These are phyloP conservation scores for Ageneiosus marmoratus DNA, from an alignment of 2,113 vertebrate species.

Conservation along the genomic window DNA sequence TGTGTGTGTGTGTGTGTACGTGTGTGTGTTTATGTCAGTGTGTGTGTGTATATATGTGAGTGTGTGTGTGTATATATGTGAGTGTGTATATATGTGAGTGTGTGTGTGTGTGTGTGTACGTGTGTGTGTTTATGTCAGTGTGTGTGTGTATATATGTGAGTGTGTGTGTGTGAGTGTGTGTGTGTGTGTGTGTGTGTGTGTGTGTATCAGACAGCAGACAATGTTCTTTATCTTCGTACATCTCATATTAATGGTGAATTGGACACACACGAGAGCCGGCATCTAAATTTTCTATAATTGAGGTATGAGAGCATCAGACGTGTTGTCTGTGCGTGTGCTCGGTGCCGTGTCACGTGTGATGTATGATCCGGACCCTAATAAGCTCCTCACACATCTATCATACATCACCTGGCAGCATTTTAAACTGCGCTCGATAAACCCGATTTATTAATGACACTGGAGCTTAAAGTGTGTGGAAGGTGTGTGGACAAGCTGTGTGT, in stretches of 20 bases:
- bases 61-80: too few relatives aligned
- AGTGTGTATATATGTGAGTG: too few relatives aligned
- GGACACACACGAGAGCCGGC: constrained; percentile 11
- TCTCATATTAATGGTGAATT: not conserved
- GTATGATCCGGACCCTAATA: constrained; percentile 30
- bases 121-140: not conserved
- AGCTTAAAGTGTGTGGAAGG: constrained; percentile 1
- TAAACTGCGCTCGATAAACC: constrained; percentile 40
- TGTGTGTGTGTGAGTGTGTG: constrained; percentile 10
- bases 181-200: constrained; percentile 22
- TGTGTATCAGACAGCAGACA: not conserved
- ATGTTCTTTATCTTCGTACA: constrained; percentile 1
- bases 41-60: too few relatives aligned
- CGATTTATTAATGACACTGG: constrained; percentile 26
- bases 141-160: too few relatives aligned
- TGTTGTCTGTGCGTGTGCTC: not conserved
- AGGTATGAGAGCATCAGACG: constrained; percentile 17
- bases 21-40: too few relatives aligned
- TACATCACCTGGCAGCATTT: constrained; percentile 36
- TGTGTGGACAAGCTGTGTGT: constrained; percentile 17
- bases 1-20: too few relatives aligned
- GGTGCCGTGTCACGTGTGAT: constrained; percentile 38
- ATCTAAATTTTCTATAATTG: constrained; percentile 35
- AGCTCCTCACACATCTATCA: constrained; percentile 28
- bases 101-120: constrained; percentile 15